phyloP scores from a whole-genome alignment of 2,888 invertebrate species.

The Labia minor region DNA sequence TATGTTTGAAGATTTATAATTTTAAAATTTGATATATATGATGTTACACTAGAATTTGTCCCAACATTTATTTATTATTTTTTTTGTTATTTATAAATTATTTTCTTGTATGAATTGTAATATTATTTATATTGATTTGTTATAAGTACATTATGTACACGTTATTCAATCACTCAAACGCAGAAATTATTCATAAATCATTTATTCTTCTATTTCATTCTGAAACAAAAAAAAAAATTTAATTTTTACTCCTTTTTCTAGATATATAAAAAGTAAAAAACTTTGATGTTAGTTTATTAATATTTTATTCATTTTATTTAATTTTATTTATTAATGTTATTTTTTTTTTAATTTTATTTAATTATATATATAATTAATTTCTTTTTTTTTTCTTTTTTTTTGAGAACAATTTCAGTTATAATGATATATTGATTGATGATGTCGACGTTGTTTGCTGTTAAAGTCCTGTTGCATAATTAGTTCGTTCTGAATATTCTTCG shows the following conservation, averaged over 20 bases:
- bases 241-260: background rate
- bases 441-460: too few species aligned
- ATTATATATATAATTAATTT: too few species aligned
- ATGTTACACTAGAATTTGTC: background rate
- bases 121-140: background rate
- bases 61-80: too few species aligned
- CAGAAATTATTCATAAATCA: background rate
- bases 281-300: background rate
- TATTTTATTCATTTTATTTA: background rate
- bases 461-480: slow-evolving; percentile 23
- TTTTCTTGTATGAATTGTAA: background rate
- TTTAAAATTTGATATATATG: background rate
- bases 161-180: background rate
- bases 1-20: background rate
- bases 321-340: too few species aligned
- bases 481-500: slow-evolving; percentile 45
- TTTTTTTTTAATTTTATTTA: background rate
- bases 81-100: background rate
- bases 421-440: too few species aligned
- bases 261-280: background rate
- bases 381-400: too few species aligned
- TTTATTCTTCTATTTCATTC: slow-evolving; percentile 5
- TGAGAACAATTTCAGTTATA: too few species aligned
- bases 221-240: background rate
- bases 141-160: background rate